These are phyloP conservation scores for Daphoenositta chrysoptera DNA, from an alignment of 2,113 vertebrate species.

Conservation along the genomic window DNA sequence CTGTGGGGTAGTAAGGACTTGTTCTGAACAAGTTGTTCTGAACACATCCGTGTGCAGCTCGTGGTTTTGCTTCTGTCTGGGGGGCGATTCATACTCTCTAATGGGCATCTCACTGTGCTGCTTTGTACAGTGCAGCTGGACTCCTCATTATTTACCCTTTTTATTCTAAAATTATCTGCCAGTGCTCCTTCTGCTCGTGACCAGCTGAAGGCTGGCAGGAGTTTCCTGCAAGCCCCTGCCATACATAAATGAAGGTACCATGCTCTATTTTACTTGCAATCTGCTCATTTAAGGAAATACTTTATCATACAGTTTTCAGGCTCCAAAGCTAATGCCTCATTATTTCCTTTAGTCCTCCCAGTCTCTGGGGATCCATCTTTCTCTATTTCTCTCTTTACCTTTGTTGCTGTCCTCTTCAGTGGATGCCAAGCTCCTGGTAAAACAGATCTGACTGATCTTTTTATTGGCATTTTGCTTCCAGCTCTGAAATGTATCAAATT, in stretches of 20 bases:
- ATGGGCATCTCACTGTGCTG: neutral
- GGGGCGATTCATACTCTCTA: neutral
- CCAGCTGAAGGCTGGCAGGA: neutral
- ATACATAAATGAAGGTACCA: neutral
- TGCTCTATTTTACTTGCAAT: neutral
- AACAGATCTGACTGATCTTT: neutral
- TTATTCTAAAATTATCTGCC: neutral
- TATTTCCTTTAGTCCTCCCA: neutral
- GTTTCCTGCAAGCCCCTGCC: neutral
- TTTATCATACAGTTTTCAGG: neutral
- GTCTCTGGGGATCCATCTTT: neutral
- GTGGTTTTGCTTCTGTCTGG: neutral
- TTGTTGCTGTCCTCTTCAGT: neutral
- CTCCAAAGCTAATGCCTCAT: neutral
- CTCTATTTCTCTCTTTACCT: neutral
- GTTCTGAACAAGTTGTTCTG: too few species aligned
- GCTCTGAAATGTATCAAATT: neutral
- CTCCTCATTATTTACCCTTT: constrained; percentile 17
- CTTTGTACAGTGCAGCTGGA: neutral
- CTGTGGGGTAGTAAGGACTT: neutral
- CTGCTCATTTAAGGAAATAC: neutral
- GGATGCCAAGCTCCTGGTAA: neutral
- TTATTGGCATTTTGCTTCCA: neutral
- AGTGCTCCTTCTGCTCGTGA: neutral
- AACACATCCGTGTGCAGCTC: too few species aligned